Percentiles rank a stretch among this genome's conserved stretches.
Conservation (phyloP, 1,140 invertebrate species). For the Caenorhabditis brenneri region DNA sequence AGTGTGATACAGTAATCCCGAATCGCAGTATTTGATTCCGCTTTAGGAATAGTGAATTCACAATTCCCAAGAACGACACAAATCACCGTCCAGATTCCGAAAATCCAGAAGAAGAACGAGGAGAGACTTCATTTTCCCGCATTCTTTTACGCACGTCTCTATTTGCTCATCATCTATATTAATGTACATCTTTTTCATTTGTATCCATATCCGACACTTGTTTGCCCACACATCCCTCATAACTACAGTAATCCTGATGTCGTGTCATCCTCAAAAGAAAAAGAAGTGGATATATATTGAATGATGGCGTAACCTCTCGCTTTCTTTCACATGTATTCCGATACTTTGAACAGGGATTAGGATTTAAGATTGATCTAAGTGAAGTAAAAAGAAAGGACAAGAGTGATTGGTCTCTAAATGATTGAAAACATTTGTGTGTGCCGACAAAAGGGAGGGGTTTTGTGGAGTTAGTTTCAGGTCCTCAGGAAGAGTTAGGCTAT, state of each 20-base stretch:
- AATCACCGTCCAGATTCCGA: not conserved
- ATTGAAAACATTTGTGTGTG: not conserved
- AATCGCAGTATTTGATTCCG: not conserved
- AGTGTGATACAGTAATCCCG: constrained; percentile 8
- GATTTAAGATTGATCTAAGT: not conserved
- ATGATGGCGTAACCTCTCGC: constrained; percentile 37
- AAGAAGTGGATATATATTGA: constrained; percentile 20
- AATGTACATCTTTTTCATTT: constrained; percentile 34
- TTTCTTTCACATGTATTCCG: constrained; percentile 24
- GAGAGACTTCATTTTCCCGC: constrained; percentile 28
- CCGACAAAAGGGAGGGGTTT: not conserved
- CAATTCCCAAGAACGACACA: not conserved
- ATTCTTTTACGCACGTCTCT: constrained; percentile 38
- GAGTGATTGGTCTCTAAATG: not conserved
- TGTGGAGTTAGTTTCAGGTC: not conserved
- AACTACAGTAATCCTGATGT: constrained; percentile 22
- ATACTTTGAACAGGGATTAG: constrained; percentile 32
- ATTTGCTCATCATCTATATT: constrained; percentile 41
- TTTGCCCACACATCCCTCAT: constrained; percentile 2
- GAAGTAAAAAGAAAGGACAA: not conserved
- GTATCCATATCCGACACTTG: constrained; percentile 13
- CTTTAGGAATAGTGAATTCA: not conserved
- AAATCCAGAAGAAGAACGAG: constrained; percentile 11
- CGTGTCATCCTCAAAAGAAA: constrained; percentile 2
- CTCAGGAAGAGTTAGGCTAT: too few relatives aligned